Conservation (phyloP, 1,140 invertebrate species). For the Vanessa tameamea region DNA sequence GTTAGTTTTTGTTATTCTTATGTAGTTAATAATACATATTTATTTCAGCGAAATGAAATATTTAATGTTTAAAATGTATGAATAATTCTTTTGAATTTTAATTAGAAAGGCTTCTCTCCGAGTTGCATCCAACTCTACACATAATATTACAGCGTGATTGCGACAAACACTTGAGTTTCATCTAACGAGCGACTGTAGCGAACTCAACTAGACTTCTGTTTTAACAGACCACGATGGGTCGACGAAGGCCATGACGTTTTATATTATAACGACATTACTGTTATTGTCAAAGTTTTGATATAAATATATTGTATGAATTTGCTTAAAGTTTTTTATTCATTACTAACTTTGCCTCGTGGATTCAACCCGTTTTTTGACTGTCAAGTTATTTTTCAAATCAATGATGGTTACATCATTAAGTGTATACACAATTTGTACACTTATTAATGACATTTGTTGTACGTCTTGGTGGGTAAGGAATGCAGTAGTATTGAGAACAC, state of each 20-base stretch:
- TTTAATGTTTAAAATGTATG: constrained; percentile 1
- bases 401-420: too few relatives aligned
- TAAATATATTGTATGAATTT: background rate
- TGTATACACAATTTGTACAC: too few relatives aligned
- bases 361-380: too few relatives aligned
- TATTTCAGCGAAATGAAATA: background rate
- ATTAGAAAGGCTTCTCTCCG: constrained; percentile 16
- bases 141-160: constrained; percentile 26
- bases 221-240: constrained; percentile 9
- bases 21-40: background rate
- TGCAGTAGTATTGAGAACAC: too few relatives aligned
- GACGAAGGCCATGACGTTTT: constrained; percentile 1
- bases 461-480: too few relatives aligned
- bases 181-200: constrained; percentile 22
- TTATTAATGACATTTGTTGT: too few relatives aligned
- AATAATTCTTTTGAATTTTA: constrained; percentile 12
- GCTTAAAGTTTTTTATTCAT: too few relatives aligned
- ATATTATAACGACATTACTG: background rate
- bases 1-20: too few relatives aligned
- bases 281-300: background rate
- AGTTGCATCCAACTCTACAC: constrained; percentile 21
- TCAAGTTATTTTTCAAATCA: too few relatives aligned
- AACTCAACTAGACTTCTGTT: constrained; percentile 24
- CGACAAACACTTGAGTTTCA: constrained; percentile 24
- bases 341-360: too few relatives aligned